These are phyloP conservation scores for Sericinus montela DNA, from an alignment of 2,888 invertebrate genomes.

Conservation along the genomic window DNA sequence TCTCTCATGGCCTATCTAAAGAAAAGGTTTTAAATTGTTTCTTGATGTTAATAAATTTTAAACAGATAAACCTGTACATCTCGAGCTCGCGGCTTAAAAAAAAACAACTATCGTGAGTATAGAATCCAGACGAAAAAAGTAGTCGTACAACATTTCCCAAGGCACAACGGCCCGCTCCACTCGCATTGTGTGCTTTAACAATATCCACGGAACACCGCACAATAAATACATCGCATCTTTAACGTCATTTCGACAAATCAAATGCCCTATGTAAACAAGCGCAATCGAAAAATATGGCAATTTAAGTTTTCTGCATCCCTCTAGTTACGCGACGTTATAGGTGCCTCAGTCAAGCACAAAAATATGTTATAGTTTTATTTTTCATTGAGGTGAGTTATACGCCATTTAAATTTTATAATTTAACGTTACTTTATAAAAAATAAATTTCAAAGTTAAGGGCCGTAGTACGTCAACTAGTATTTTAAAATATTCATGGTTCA, in stretches of 20 bases:
- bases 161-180: conserved; percentile 76
- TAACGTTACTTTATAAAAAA: too few species aligned
- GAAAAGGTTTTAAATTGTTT: conserved; percentile 77
- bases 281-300: conserved; percentile 62
- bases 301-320: conserved; percentile 42
- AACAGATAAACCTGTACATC: conserved; percentile 79
- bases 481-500: too few species aligned
- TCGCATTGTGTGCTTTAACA: conserved; percentile 75
- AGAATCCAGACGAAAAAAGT: conserved; percentile 79
- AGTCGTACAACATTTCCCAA: conserved; percentile 78
- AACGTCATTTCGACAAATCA: conserved; percentile 69
- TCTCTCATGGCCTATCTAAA: conserved; percentile 64
- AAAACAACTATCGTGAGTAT: conserved; percentile 74
- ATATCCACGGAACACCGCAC: conserved; percentile 65
- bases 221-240: conserved; percentile 64
- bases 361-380: background rate
- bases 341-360: conserved; percentile 2
- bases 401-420: too few species aligned
- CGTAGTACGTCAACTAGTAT: too few species aligned
- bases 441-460: too few species aligned
- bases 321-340: conserved; percentile 4
- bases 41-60: conserved; percentile 79
- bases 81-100: conserved; percentile 72
- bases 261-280: conserved; percentile 60
- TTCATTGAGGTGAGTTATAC: too few species aligned